phyloP scores from a whole-genome alignment of 2,888 invertebrate species.

The Agrochola macilenta region DNA sequence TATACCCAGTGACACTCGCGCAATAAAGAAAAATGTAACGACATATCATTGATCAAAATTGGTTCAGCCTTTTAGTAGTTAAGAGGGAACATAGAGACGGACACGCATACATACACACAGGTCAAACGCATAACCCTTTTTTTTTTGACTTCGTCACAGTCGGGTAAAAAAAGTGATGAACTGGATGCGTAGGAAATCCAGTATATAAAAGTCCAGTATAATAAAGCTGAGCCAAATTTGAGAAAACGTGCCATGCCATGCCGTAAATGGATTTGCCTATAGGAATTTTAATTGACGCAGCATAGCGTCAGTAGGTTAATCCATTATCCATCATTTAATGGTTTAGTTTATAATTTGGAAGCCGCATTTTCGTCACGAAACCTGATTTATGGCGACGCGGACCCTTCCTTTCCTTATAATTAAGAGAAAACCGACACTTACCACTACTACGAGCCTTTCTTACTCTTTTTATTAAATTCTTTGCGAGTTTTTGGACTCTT shows the following conservation, averaged over 20 bases:
- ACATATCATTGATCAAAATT: too few species aligned
- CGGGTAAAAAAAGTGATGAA: neutral
- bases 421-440: constrained; percentile 70
- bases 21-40: too few species aligned
- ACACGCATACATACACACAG: too few species aligned
- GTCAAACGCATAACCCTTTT: too few species aligned
- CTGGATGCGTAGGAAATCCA: neutral
- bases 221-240: neutral
- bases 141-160: too few species aligned
- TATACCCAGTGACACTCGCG: too few species aligned
- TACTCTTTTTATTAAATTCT: constrained; percentile 15
- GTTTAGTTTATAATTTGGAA: constrained; percentile 50
- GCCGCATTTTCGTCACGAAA: constrained; percentile 65
- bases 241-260: neutral
- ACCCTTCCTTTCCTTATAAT: constrained; percentile 71
- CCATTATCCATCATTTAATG: constrained; percentile 47
- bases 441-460: constrained; percentile 56
- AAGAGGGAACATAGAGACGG: too few species aligned
- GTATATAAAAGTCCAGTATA: neutral
- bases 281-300: neutral
- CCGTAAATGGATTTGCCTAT: neutral
- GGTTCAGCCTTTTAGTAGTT: too few species aligned
- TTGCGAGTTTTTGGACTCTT: constrained; percentile 6
- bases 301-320: constrained; percentile 24
- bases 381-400: constrained; percentile 69